Evolutionary conservation across 1,140 invertebrate genomes (phyloP).

Genomic region (Formica selysi): DNA sequence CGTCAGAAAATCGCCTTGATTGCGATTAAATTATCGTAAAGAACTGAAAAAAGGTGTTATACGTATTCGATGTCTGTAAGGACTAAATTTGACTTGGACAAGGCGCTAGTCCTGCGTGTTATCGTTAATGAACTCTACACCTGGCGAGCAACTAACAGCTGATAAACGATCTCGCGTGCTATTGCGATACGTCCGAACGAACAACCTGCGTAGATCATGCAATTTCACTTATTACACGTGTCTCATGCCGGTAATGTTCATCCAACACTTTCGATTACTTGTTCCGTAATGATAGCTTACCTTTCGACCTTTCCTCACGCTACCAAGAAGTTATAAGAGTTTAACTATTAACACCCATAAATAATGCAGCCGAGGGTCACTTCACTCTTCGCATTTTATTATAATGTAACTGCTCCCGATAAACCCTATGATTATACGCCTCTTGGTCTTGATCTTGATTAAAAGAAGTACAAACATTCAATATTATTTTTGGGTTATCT

Average conservation of each 20-base stretch:
- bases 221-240: slow-evolving; percentile 41
- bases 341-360: not conserved
- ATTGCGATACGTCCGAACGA: not conserved
- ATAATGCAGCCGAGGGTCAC: slow-evolving; percentile 7
- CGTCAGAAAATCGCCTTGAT: not conserved
- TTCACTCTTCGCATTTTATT: not conserved
- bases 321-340: not conserved
- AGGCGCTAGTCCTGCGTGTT: not conserved
- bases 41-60: not conserved
- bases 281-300: not conserved
- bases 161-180: slow-evolving; percentile 47
- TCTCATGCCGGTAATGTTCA: not conserved
- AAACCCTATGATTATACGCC: not conserved
- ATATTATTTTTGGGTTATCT: not conserved
- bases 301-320: not conserved
- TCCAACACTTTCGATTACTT: slow-evolving; percentile 22
- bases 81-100: slow-evolving; percentile 5
- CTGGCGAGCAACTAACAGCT: slow-evolving; percentile 17
- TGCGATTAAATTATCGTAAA: not conserved
- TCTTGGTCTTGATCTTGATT: not conserved
- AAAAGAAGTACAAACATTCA: not conserved
- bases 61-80: not conserved
- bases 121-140: slow-evolving; percentile 29
- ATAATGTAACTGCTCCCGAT: not conserved
- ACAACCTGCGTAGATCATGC: slow-evolving; percentile 4